Evolutionary conservation across 1,140 invertebrate species (phyloP).

Genomic region (Meloidogyne chitwoodi): DNA sequence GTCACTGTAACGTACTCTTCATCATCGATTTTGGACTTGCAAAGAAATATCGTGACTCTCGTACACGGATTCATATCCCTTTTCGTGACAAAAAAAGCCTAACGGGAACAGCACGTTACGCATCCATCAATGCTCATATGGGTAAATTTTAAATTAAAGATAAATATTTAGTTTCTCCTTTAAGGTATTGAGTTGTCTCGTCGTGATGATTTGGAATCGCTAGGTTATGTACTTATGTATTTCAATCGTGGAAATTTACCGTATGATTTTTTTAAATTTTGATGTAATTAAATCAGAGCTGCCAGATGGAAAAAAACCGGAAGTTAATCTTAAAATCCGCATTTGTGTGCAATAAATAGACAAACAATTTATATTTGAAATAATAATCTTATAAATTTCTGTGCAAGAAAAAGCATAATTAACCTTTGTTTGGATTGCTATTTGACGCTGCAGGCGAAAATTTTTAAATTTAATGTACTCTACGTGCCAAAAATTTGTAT

Average conservation of each 20-base stretch:
- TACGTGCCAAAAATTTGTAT: no score
- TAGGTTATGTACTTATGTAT: conserved; percentile 94
- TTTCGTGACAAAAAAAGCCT: conserved; percentile 96
- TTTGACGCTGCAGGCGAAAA: no score
- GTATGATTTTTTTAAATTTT: conserved; percentile 67
- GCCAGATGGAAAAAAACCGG: no score
- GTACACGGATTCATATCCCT: conserved; percentile 79
- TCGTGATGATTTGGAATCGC: conserved; percentile 90
- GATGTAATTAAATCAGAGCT: no score
- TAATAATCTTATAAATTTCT: no score
- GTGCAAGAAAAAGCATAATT: no score
- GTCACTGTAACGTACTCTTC: conserved; percentile 89
- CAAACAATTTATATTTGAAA: no score
- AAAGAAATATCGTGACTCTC: conserved; percentile 86
- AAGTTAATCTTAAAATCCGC: neutral
- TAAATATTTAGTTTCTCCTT: neutral
- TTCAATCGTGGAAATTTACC: conserved; percentile 83
- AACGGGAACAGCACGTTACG: conserved; percentile 92
- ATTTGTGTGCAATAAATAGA: no score
- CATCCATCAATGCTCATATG: conserved; percentile 91
- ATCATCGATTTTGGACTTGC: conserved; percentile 95
- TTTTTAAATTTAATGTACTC: no score
- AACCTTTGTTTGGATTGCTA: no score
- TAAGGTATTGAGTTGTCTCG: conserved; percentile 66
- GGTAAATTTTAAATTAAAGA: conserved; percentile 57